Evolutionary conservation across 1,140 invertebrate genomes (phyloP).

Genomic region (Fopius arisanus): DNA sequence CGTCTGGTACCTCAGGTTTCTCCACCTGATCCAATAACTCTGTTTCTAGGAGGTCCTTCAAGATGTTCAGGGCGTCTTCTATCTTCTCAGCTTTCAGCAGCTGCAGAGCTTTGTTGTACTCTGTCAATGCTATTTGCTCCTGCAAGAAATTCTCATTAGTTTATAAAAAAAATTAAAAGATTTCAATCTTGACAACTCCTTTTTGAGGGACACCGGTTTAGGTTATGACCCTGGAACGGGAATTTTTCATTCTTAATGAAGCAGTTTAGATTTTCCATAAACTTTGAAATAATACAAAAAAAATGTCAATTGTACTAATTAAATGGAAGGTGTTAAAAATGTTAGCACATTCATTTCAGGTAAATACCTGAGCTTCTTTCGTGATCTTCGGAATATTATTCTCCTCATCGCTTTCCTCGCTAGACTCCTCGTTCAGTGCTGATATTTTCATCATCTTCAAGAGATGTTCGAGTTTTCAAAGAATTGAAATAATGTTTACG

Average conservation of each 20-base stretch:
- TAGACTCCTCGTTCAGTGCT: conserved; percentile 73
- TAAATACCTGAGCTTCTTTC: conserved; percentile 71
- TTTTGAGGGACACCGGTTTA: background rate
- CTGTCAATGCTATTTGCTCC: conserved; percentile 75
- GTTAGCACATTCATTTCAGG: background rate
- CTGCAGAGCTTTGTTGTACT: conserved; percentile 74
- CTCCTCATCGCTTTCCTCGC: conserved; percentile 69
- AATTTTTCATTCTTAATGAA: too few species aligned
- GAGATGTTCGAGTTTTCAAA: too few species aligned
- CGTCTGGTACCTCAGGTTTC: conserved; percentile 62
- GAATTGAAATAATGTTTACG: too few species aligned
- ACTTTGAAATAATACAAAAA: background rate
- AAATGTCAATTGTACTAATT: background rate
- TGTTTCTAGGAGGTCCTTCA: conserved; percentile 72
- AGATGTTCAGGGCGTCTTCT: conserved; percentile 68
- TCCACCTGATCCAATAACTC: conserved; percentile 70
- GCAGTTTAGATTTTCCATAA: background rate
- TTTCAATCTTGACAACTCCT: background rate
- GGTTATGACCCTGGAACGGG: too few species aligned
- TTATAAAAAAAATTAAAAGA: too few species aligned
- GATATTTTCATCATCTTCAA: conserved; percentile 72
- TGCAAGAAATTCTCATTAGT: too few species aligned
- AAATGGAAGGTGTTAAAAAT: background rate
- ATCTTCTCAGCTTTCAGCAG: conserved; percentile 69
- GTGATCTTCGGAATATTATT: conserved; percentile 66